These are phyloP conservation scores for Deilephila porcellus DNA, from an alignment of 2,888 invertebrate species.

Conservation along the genomic window DNA sequence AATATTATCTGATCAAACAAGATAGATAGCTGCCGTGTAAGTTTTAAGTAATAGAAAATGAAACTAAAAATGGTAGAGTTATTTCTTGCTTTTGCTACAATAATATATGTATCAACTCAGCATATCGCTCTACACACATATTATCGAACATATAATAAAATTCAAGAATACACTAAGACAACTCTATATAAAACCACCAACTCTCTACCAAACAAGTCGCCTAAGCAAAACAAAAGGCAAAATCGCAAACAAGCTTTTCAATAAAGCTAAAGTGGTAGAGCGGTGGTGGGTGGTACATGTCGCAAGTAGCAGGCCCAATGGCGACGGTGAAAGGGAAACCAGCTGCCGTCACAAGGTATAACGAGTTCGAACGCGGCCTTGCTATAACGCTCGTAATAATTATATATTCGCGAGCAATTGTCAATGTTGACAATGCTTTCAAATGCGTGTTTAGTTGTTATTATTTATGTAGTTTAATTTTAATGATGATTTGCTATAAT, in stretches of 20 bases:
- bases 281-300: slow-evolving; percentile 48
- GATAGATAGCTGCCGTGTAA: too few relatives aligned
- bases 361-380: slow-evolving; percentile 57
- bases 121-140: too few relatives aligned
- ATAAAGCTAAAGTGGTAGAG: slow-evolving; percentile 54
- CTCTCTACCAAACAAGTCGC: not conserved
- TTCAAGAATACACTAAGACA: not conserved
- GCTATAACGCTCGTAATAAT: slow-evolving; percentile 51
- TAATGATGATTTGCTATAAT: not conserved
- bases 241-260: slow-evolving; percentile 37
- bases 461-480: not conserved
- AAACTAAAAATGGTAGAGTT: too few relatives aligned
- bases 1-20: too few relatives aligned
- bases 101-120: too few relatives aligned
- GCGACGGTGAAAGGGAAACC: slow-evolving; percentile 75
- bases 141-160: too few relatives aligned
- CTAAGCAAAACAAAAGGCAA: slow-evolving; percentile 21
- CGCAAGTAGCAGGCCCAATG: slow-evolving; percentile 59
- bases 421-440: slow-evolving; percentile 39
- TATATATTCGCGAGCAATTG: slow-evolving; percentile 50
- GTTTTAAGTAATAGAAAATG: too few relatives aligned
- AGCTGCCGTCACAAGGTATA: slow-evolving; percentile 67
- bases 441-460: slow-evolving; percentile 13
- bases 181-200: not conserved
- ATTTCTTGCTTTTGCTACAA: too few relatives aligned